Conservation (phyloP, 2,113 vertebrate genomes). For the Hucho hucho region DNA sequence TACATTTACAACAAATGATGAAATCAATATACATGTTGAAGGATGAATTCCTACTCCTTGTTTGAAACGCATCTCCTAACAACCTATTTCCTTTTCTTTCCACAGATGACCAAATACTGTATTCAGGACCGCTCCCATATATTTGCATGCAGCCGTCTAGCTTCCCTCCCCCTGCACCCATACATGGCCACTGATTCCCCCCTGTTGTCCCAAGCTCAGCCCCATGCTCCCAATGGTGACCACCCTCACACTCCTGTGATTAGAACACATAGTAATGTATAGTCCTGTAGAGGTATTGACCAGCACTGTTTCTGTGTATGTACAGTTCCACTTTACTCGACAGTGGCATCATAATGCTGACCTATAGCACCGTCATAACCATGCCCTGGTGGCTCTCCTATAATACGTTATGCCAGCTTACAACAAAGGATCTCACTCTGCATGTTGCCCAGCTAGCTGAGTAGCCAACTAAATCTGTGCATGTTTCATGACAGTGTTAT, state of each 20-base stretch:
- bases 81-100: slow-evolving; percentile 16
- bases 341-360: slow-evolving; percentile 48
- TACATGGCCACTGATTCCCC: slow-evolving; percentile 27
- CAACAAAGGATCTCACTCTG: slow-evolving; percentile 54
- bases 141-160: slow-evolving; percentile 64
- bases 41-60: slow-evolving; percentile 10
- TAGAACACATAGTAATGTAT: slow-evolving; percentile 56
- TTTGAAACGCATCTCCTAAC: neutral
- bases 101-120: slow-evolving; percentile 68
- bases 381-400: slow-evolving; percentile 50
- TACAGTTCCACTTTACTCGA: slow-evolving; percentile 41
- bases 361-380: slow-evolving; percentile 27
- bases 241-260: neutral
- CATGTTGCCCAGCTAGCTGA: slow-evolving; percentile 48
- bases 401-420: slow-evolving; percentile 53
- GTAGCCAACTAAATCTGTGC: slow-evolving; percentile 59
- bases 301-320: slow-evolving; percentile 60
- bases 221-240: slow-evolving; percentile 34
- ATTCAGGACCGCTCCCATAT: slow-evolving; percentile 22
- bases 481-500: slow-evolving; percentile 51
- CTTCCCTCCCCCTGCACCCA: slow-evolving; percentile 35
- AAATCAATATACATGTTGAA: slow-evolving; percentile 9
- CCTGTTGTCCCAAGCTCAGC: slow-evolving; percentile 43
- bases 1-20: neutral
- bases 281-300: slow-evolving; percentile 62